Percentiles rank a stretch among this genome's conserved stretches.
These are phyloP conservation scores for Luscinia luscinia DNA, from an alignment of 2,797 vertebrate genomes.

Conservation along the genomic window DNA sequence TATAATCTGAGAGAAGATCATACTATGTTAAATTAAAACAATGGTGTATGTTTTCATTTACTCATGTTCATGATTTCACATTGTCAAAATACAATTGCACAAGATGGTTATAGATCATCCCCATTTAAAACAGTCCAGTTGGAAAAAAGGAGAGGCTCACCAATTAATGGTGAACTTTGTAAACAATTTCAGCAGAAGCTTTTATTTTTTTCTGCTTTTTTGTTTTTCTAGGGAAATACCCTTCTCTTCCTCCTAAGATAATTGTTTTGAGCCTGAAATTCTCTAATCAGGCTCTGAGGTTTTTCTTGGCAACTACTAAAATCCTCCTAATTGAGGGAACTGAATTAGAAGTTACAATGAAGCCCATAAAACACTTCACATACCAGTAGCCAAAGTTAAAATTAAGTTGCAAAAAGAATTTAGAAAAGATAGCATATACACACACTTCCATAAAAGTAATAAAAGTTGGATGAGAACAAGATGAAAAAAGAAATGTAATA, in stretches of 20 bases:
- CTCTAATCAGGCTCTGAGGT: background rate
- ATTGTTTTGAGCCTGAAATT: background rate
- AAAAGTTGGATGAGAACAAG: background rate
- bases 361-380: background rate
- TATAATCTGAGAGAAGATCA: background rate
- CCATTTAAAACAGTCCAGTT: background rate
- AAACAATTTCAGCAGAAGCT: background rate
- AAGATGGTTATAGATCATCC: background rate
- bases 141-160: background rate
- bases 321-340: background rate
- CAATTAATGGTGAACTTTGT: background rate
- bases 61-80: background rate
- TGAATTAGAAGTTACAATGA: background rate
- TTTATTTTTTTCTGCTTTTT: background rate
- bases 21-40: background rate
- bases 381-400: background rate
- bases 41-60: background rate
- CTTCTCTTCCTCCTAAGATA: background rate
- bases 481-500: background rate
- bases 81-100: background rate
- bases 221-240: background rate
- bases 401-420: background rate
- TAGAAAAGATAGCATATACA: background rate
- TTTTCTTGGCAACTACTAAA: constrained; percentile 3
- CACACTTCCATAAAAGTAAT: background rate